Base-by-base conservation (phyloP, 2,797 vertebrate species). In the Bradypodion pumilum region DNA sequence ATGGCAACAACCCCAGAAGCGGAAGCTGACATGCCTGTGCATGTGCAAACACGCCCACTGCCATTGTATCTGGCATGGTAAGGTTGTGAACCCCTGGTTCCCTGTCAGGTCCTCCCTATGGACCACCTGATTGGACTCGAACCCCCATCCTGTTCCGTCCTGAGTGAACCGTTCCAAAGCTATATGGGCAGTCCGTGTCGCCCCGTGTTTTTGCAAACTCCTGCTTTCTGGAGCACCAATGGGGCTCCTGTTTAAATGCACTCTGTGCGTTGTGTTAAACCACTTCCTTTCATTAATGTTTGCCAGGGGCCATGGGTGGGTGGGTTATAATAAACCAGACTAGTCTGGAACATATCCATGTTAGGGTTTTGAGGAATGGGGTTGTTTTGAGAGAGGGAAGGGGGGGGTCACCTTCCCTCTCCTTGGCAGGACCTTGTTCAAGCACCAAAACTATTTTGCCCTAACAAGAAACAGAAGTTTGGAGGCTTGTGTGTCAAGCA, bases 241-340 rank as follows among this genome's bases (percentile, higher is more conserved):
- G 9, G 72, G 5, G 25, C 70, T 74, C 52, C 70, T 49, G 25
- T 13, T 40, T 66, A 7, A 21, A 19, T 60, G 4, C 1, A 32
- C 40, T 10, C 60, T 42, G n/a, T 40, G 40, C 8, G 19, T n/a
- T n/a, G 70, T 68, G 19, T 63, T 21, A 60, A 52, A 76, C 32
- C 29, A 44, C 65, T 27, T 83, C 70, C 66, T 27, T 76, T 56
- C 65, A 5, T 80, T 83, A 49, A 52, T 69, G 44, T 63, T 49
- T 63, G 77, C 52, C 81, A 37, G 73, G 69, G 72, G n/a, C 72
- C 12, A 23, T n/a, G n/a, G n/a, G n/a, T n/a, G 84, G 29, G 65
- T 80, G n/a, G n/a, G n/a, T n/a, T n/a, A n/a, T 65, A 42, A 37
- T 65, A 66, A 82, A 66, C 60, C 75, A 66, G 80, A 63, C 66